phyloP scores from a whole-genome alignment of 2,888 invertebrate species.

The Ypsolopha scabrella region DNA sequence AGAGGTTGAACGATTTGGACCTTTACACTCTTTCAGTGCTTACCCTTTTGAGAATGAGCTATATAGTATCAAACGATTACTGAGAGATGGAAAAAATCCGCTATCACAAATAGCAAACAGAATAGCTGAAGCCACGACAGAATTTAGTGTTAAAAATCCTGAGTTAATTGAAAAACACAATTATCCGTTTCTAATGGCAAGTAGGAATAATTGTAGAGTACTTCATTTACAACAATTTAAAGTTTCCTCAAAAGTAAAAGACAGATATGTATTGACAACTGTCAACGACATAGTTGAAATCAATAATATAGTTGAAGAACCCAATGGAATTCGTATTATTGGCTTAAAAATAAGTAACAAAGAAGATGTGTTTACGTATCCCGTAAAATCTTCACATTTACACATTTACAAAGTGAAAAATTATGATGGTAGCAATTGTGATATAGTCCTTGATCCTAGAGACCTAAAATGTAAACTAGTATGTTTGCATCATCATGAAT shows the following conservation, averaged over 20 bases:
- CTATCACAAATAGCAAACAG: slow-evolving; percentile 11
- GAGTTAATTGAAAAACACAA: background rate
- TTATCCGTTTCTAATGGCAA: slow-evolving; percentile 1
- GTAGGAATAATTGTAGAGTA: background rate
- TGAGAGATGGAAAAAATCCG: slow-evolving; percentile 11
- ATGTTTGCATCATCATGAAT: background rate
- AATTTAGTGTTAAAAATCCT: background rate
- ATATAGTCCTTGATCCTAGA: background rate
- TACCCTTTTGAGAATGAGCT: slow-evolving; percentile 13
- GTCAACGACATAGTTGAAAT: background rate
- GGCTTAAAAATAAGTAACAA: background rate
- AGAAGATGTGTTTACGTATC: background rate
- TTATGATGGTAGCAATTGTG: background rate
- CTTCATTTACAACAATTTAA: slow-evolving; percentile 6
- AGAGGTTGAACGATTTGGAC: slow-evolving; percentile 9
- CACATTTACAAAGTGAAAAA: background rate
- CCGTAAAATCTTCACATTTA: background rate
- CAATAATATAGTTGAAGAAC: background rate
- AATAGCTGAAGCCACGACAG: slow-evolving; percentile 7
- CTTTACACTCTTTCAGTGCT: slow-evolving; percentile 7
- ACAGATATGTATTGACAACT: slow-evolving; percentile 4
- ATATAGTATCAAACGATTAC: slow-evolving; percentile 9
- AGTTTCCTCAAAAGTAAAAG: slow-evolving; percentile 2
- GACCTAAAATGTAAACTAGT: slow-evolving; percentile 1
- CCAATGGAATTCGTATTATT: no score